Conservation (phyloP, 2,797 vertebrate genomes). For the Pantherophis vulpinus region DNA sequence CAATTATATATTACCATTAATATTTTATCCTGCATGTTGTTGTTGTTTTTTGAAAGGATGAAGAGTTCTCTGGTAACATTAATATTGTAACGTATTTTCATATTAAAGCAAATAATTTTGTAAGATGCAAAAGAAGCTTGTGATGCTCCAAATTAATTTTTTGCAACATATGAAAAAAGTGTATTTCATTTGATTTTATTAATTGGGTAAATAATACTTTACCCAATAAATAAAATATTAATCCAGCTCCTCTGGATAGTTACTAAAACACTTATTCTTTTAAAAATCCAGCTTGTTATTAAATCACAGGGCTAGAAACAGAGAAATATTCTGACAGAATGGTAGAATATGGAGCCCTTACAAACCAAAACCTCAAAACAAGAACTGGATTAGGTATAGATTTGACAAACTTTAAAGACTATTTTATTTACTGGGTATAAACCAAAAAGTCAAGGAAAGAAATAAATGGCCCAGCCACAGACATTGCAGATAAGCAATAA, state of each 20-base stretch:
- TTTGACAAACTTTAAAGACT: background rate
- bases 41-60: background rate
- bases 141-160: background rate
- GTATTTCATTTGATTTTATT: background rate
- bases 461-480: background rate
- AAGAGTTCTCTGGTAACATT: background rate
- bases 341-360: background rate
- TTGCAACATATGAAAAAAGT: background rate
- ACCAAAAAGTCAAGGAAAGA: background rate
- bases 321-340: background rate
- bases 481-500: background rate
- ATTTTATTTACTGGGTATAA: background rate
- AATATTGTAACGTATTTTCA: background rate
- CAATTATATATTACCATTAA: background rate
- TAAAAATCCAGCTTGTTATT: background rate
- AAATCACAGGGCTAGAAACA: background rate
- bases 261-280: background rate
- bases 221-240: background rate
- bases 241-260: background rate
- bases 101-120: background rate
- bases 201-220: background rate
- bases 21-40: background rate
- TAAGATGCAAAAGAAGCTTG: background rate
- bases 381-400: background rate
- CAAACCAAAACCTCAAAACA: background rate